Percentiles rank a stretch among this genome's conserved stretches.
phyloP scores from a whole-genome alignment of 2,113 vertebrate genomes.

The Ceratotherium simum region DNA sequence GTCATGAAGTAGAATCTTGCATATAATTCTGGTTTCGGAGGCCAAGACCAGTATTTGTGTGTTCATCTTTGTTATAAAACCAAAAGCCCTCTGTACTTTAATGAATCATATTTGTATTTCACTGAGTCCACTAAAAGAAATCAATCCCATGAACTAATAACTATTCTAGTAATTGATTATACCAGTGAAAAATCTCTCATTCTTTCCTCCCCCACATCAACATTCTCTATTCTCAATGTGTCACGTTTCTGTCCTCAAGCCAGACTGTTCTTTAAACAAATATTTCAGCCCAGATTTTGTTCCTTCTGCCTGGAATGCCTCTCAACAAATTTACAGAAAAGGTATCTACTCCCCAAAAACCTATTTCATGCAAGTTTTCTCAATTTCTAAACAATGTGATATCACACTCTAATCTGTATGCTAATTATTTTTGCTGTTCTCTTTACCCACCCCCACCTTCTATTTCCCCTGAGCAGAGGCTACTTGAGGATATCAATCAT shows the following conservation, averaged over 20 bases:
- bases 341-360: not conserved
- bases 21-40: not conserved
- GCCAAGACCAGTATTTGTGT: not conserved
- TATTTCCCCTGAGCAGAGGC: not conserved
- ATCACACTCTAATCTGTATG: not conserved
- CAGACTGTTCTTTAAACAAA: constrained; percentile 29
- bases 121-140: constrained; percentile 20
- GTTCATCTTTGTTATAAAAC: constrained; percentile 21
- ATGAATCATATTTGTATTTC: constrained; percentile 44
- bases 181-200: not conserved
- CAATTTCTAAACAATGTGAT: not conserved
- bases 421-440: not conserved
- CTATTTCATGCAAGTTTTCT: constrained; percentile 19
- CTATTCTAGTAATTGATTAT: not conserved
- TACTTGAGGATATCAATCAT: not conserved
- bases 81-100: constrained; percentile 28
- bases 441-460: not conserved
- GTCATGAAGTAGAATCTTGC: not conserved
- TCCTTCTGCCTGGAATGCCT: not conserved
- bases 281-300: not conserved
- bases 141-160: not conserved
- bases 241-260: not conserved
- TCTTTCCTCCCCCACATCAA: not conserved
- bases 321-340: constrained; percentile 32
- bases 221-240: not conserved